A percentile compares a stretch with the other conserved stretches of the same genome.
phyloP scores from a whole-genome alignment of 1,140 invertebrate species.

The Charaxes varanes region DNA sequence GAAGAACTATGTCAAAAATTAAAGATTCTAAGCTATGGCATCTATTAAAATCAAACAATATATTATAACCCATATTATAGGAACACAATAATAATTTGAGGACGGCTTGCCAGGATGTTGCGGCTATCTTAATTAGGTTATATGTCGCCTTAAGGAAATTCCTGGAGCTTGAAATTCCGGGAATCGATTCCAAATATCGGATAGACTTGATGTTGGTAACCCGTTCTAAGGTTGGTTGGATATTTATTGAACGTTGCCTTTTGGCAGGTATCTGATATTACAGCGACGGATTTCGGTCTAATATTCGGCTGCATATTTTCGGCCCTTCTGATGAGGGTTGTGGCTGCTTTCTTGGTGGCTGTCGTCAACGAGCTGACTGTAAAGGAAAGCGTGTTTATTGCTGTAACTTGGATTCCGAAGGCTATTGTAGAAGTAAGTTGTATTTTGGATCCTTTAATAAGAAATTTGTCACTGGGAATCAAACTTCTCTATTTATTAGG shows the following conservation, averaged over 20 bases:
- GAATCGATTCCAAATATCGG: slow-evolving; percentile 3
- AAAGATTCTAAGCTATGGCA: too few species aligned
- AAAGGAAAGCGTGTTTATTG: slow-evolving; percentile 57
- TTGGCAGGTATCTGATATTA: slow-evolving; percentile 45
- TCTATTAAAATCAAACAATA: too few species aligned
- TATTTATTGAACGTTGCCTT: slow-evolving; percentile 5
- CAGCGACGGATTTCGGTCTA: slow-evolving; percentile 40
- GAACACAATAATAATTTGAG: too few species aligned
- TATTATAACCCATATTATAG: too few species aligned
- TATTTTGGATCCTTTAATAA: too few species aligned
- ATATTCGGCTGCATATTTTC: slow-evolving; percentile 49
- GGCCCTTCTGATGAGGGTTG: slow-evolving; percentile 44
- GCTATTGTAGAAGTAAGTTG: slow-evolving; percentile 62
- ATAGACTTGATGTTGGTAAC: slow-evolving; percentile 4
- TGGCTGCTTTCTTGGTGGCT: slow-evolving; percentile 54
- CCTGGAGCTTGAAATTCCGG: not conserved
- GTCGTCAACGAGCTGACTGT: slow-evolving; percentile 44
- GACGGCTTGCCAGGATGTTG: not conserved
- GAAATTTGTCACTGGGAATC: too few species aligned
- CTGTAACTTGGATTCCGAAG: slow-evolving; percentile 65
- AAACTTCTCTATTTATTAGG: too few species aligned
- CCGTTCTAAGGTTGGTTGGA: slow-evolving; percentile 1
- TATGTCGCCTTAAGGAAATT: slow-evolving; percentile 1
- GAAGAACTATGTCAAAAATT: too few species aligned
- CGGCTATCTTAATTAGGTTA: slow-evolving; percentile 2